These are phyloP conservation scores for Pangasius sanitwongsei DNA, from an alignment of 2,797 vertebrate species.

Conservation along the genomic window DNA sequence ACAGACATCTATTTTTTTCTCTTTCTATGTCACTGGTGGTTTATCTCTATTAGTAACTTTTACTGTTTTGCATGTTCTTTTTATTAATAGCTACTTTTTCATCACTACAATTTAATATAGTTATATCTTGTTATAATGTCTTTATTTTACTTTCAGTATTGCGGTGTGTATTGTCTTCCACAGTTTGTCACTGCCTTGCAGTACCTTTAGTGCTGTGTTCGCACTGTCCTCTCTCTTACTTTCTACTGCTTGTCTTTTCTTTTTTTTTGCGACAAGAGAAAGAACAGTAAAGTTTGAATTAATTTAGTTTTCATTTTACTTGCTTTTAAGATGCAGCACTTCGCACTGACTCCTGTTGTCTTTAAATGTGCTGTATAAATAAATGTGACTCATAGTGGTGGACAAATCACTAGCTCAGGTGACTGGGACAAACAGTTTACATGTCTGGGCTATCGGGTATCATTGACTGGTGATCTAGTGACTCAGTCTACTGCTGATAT, in stretches of 20 bases:
- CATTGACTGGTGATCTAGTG: neutral
- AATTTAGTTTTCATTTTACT: neutral
- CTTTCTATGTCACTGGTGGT: neutral
- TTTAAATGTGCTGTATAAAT: neutral
- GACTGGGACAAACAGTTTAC: neutral
- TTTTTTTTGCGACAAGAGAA: neutral
- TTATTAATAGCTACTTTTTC: neutral
- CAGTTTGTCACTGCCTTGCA: neutral
- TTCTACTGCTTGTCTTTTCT: neutral
- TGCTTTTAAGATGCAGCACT: neutral
- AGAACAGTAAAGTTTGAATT: neutral
- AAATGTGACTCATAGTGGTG: neutral
- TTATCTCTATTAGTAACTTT: neutral
- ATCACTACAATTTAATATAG: neutral
- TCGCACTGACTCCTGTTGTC: neutral
- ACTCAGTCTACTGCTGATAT: slow-evolving; percentile 9
- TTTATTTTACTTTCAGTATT: neutral
- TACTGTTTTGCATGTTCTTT: neutral
- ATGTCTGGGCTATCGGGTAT: neutral
- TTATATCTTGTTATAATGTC: neutral
- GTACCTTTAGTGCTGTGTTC: neutral
- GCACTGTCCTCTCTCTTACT: neutral
- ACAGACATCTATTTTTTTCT: neutral
- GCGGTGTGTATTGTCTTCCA: neutral
- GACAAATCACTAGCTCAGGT: neutral